Percentiles rank a stretch among this genome's conserved stretches.
Conservation (phyloP, 2,888 invertebrate species). For the Oscheius sp. region DNA sequence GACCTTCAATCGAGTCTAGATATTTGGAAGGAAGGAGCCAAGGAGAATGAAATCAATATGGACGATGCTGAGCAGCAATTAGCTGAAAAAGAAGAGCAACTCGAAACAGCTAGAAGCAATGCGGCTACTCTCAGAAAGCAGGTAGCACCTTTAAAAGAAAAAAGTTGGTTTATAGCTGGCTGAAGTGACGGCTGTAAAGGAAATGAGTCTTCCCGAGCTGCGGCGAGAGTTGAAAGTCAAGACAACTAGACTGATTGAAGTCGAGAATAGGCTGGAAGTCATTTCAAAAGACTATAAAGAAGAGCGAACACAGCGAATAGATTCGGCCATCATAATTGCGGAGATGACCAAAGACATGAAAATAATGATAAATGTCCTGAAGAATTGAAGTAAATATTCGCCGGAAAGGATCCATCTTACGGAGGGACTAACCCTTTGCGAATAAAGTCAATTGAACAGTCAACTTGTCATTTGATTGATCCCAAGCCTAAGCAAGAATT, state of each 20-base stretch:
- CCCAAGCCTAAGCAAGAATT: no score
- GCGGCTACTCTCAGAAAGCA: background rate
- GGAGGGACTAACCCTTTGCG: no score
- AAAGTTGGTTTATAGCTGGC: slow-evolving; percentile 6
- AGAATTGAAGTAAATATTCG: slow-evolving; percentile 1
- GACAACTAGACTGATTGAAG: slow-evolving; percentile 11
- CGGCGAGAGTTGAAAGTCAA: slow-evolving; percentile 17
- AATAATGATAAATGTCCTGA: slow-evolving; percentile 6
- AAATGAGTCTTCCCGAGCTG: slow-evolving; percentile 10
- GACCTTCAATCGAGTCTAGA: background rate
- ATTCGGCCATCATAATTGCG: slow-evolving; percentile 1
- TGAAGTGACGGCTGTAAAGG: slow-evolving; percentile 15
- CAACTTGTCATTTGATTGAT: no score
- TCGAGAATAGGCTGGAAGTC: slow-evolving; percentile 4
- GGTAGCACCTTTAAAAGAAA: background rate
- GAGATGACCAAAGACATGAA: slow-evolving; percentile 27
- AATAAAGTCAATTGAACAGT: no score
- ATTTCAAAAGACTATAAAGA: background rate
- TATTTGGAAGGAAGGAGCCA: background rate
- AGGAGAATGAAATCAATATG: background rate
- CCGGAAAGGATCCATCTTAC: no score
- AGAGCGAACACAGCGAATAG: slow-evolving; percentile 14
- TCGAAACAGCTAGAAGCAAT: background rate
- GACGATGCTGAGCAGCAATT: background rate
- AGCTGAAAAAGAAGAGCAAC: background rate